These are phyloP conservation scores for Barypeithes pellucidus DNA, from an alignment of 2,888 invertebrate species.

Conservation along the genomic window DNA sequence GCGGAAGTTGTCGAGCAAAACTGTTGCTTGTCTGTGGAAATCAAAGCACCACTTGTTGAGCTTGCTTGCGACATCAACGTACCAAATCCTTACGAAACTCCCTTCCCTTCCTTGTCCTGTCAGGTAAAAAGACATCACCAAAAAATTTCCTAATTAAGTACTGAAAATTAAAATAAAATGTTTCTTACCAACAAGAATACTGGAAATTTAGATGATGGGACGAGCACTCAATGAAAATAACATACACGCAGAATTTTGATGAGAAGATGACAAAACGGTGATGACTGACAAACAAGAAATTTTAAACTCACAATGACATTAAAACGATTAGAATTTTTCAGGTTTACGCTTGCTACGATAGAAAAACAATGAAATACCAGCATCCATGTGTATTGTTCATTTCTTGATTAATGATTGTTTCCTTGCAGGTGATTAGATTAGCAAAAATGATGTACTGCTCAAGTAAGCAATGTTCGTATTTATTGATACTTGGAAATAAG, in stretches of 20 bases:
- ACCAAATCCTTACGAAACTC: no score
- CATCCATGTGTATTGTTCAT: not conserved
- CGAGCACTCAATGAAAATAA: slow-evolving; percentile 46
- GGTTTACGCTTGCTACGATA: slow-evolving; percentile 7
- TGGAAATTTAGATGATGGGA: slow-evolving; percentile 44
- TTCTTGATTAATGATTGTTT: not conserved
- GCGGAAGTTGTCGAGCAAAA: no score
- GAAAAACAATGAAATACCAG: slow-evolving; percentile 2
- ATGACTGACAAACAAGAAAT: slow-evolving; percentile 53
- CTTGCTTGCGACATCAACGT: no score
- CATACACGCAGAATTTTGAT: slow-evolving; percentile 51
- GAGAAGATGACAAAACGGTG: slow-evolving; percentile 42
- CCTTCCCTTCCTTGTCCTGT: no score
- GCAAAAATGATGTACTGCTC: no score
- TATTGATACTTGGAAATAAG: no score
- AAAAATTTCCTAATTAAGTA: not conserved
- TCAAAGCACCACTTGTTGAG: no score
- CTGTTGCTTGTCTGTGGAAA: no score
- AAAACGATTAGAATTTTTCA: not conserved
- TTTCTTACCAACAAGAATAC: slow-evolving; percentile 43
- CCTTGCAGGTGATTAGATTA: no score
- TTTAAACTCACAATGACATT: slow-evolving; percentile 32
- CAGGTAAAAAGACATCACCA: no score
- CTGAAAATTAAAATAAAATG: not conserved
- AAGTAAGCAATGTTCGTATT: no score